Conservation (phyloP, 2,797 vertebrate genomes). For the Acropternis orthonyx region DNA sequence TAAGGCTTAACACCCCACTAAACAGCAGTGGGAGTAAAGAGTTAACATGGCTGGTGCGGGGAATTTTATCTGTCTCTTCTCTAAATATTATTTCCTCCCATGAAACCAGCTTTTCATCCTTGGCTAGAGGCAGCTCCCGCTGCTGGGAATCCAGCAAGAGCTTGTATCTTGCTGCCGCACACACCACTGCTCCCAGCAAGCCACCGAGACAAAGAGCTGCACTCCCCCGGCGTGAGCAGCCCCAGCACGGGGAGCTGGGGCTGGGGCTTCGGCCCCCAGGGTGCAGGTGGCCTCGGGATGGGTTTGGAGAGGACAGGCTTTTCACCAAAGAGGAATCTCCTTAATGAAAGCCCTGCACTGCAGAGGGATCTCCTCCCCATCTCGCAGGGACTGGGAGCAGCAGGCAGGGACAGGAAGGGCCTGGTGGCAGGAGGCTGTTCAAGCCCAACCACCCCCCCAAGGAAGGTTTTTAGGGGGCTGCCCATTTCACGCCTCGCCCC, state of each 20-base stretch:
- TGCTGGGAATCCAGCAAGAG: constrained; percentile 66
- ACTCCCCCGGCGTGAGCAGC: neutral
- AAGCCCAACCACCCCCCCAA: neutral
- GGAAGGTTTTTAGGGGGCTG: neutral
- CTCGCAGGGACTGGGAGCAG: accelerated
- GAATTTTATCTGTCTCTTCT: constrained; percentile 48
- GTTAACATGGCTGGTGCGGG: neutral
- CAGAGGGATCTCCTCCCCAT: neutral
- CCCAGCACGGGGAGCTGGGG: neutral
- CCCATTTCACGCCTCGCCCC: neutral
- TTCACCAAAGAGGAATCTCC: neutral
- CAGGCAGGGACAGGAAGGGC: neutral
- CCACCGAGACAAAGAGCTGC: neutral
- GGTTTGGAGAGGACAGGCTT: neutral
- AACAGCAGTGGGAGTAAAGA: neutral
- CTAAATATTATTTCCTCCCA: constrained; percentile 73
- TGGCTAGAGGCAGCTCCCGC: constrained; percentile 69
- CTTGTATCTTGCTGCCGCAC: constrained; percentile 57
- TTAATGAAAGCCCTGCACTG: neutral
- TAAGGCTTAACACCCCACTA: neutral
- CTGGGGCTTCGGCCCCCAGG: neutral
- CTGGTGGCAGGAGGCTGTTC: neutral
- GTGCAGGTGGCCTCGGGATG: neutral
- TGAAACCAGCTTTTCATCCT: constrained; percentile 72
- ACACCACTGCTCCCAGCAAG: constrained; percentile 63